Evolutionary conservation across 2,113 vertebrate species (phyloP).

Genomic region (Mormoops blainvillei): DNA sequence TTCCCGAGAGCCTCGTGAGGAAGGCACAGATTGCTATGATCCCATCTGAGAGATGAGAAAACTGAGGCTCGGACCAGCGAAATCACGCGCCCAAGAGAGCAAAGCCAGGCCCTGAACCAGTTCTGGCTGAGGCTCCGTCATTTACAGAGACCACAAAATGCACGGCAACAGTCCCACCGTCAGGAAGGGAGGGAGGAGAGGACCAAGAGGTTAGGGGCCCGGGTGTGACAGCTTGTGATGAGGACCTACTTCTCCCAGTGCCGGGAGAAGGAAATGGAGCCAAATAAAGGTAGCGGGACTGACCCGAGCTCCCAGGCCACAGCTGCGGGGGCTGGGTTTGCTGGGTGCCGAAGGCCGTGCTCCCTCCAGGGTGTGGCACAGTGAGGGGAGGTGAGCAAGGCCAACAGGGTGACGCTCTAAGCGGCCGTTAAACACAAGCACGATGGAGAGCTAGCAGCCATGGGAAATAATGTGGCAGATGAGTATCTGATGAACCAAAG

Average conservation of each 20-base stretch:
- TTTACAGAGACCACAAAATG: not conserved
- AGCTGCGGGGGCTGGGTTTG: not conserved
- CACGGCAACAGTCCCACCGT: not conserved
- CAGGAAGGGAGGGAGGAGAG: not conserved
- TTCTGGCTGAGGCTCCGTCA: not conserved
- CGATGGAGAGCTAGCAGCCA: not conserved
- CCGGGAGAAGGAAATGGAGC: not conserved
- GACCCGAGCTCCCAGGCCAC: not conserved
- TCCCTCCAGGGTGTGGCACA: not conserved
- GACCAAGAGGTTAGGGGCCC: not conserved
- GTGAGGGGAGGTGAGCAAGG: fast-evolving
- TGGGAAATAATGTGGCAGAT: not conserved
- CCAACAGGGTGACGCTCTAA: not conserved
- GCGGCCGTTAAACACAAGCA: not conserved
- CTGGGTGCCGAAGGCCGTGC: fast-evolving
- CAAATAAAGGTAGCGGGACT: not conserved
- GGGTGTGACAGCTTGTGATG: not conserved
- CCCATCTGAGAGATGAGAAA: not conserved
- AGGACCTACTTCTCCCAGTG: not conserved
- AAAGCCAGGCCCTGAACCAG: not conserved
- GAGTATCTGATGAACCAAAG: not conserved
- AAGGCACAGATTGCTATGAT: fast-evolving
- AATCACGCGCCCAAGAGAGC: not conserved
- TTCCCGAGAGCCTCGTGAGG: not conserved
- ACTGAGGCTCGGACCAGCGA: not conserved